Base-by-base conservation (phyloP, 1,140 invertebrate genomes). In the Liolophura sinensis region DNA sequence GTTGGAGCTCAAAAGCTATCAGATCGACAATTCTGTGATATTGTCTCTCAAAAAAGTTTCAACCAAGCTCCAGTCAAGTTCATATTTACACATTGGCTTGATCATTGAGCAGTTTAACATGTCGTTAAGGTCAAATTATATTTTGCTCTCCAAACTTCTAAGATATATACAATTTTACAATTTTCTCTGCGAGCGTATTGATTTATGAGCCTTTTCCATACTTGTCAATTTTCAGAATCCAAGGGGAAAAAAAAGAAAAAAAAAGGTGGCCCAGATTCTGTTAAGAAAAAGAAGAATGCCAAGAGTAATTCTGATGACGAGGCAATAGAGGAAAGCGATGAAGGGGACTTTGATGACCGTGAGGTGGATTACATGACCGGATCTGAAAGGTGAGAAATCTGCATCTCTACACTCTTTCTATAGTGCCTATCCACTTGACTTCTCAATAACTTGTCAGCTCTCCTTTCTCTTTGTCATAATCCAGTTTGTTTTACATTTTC, bases 261-360 rank as follows among this genome's bases (percentile, higher is more conserved):
- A 66, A 79, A 74, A 55, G 61, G 60, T 54, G 57, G 65, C 40
- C 25, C 61, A 7, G 71, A 69, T 52, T 12, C 5, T 15, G 46
- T 27, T 6, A 82, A 81, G 61, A 88, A 88, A 57, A 92, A 92
- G 76, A 93, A 93, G 80, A 93, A 93, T 76, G 90, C 90, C 62
- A 91, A 66, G 88, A 88, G 68, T 90, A 93, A 96, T 75, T 90
- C 78, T 65, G 80, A 85, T 73, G 84, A 92, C 73, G 94, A 96
- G 78, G 94, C 94, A 0, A 89, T 93, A 61, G 95, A 98, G 84
- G 96, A 98, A 82, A 97, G 94, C 78, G 95, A 97, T 85, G 95
- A 97, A 84, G 95, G 95, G 0, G 95, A 98, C 83, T 94, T 93
- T 78, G 96, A 98, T 87, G 95, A 95, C 0, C 85, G 92, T 68